A percentile compares a stretch with the other conserved stretches of the same genome.
phyloP scores from a whole-genome alignment of 2,888 invertebrate genomes.

The Pilophorus perplexus region DNA sequence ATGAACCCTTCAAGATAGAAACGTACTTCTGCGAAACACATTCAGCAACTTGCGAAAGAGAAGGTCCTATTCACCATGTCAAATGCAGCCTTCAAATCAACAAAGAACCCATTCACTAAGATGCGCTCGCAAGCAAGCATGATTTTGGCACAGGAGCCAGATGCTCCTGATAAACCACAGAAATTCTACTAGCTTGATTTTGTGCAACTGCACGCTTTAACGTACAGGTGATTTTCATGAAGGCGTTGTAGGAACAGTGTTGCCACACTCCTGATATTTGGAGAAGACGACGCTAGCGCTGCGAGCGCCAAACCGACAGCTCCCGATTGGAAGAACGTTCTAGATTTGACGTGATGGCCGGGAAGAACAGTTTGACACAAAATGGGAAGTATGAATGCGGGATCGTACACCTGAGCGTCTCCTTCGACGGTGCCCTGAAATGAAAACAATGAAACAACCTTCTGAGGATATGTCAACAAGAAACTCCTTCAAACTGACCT shows the following conservation, averaged over 20 bases:
- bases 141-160: too few species aligned
- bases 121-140: too few species aligned
- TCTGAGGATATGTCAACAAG: neutral
- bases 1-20: too few species aligned
- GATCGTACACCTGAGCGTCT: constrained; percentile 66
- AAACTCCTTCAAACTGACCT: constrained; percentile 50
- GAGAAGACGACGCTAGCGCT: constrained; percentile 44
- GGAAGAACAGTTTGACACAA: constrained; percentile 58
- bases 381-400: constrained; percentile 75
- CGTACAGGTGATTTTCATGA: constrained; percentile 30
- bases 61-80: too few species aligned
- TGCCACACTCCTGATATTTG: constrained; percentile 1
- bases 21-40: too few species aligned
- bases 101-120: too few species aligned
- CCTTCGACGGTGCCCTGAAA: constrained; percentile 48
- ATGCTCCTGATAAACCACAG: too few species aligned
- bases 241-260: constrained; percentile 25
- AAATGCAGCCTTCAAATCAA: too few species aligned
- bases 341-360: constrained; percentile 27
- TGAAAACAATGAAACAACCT: constrained; percentile 24
- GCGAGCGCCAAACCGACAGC: constrained; percentile 33
- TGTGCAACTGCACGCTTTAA: too few species aligned
- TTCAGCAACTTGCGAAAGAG: too few species aligned
- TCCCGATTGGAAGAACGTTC: constrained; percentile 39
- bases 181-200: constrained; percentile 14